These are phyloP conservation scores for Perdix hodgsoniae DNA, from an alignment of 2,797 vertebrate genomes.

Conservation along the genomic window DNA sequence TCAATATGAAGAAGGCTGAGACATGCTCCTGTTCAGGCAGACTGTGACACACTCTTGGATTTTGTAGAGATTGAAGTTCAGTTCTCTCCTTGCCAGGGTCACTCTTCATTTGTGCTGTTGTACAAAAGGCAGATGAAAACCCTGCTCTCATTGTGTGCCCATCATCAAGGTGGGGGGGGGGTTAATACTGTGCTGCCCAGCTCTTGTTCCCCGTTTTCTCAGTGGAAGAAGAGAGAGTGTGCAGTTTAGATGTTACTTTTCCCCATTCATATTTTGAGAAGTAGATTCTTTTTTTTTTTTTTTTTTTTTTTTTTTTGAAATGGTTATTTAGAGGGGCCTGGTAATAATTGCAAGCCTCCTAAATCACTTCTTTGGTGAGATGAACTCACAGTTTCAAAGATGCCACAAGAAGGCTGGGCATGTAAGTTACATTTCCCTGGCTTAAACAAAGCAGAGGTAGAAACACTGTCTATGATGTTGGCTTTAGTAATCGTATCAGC, in stretches of 20 bases:
- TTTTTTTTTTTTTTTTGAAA: not conserved
- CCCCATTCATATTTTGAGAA: not conserved
- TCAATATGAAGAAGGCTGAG: not conserved
- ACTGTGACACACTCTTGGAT: not conserved
- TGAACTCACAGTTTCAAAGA: not conserved
- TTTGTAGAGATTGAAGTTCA: not conserved
- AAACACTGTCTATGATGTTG: not conserved
- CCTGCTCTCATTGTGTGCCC: accelerated
- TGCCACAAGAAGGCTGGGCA: not conserved
- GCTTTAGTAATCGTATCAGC: not conserved
- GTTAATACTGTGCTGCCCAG: accelerated
- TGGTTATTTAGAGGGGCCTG: not conserved
- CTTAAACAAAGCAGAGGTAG: not conserved
- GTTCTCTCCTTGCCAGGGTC: not conserved
- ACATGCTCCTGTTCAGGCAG: not conserved
- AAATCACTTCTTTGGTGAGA: not conserved
- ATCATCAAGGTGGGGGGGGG: not conserved
- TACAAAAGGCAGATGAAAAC: not conserved
- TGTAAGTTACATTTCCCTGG: not conserved
- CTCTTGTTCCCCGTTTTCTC: not conserved
- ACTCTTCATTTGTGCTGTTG: not conserved
- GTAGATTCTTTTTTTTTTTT: not conserved
- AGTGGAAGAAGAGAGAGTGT: not conserved
- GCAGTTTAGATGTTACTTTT: not conserved
- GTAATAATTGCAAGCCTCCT: not conserved